Evolutionary conservation across 2,113 vertebrate species (phyloP).

Genomic region (Equus quagga): DNA sequence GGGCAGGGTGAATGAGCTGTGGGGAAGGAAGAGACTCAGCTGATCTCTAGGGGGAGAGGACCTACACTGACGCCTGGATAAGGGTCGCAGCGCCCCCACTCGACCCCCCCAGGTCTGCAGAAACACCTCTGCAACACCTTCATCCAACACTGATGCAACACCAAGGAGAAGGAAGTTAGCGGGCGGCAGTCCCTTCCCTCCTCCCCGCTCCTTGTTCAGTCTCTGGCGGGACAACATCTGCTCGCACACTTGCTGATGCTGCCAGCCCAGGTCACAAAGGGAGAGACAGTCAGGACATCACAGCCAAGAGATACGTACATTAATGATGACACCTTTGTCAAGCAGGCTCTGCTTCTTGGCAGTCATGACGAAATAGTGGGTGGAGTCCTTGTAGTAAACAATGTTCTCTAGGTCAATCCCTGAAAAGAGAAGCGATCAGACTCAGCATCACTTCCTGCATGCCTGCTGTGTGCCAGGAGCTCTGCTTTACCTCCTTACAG

Average conservation of each 20-base stretch:
- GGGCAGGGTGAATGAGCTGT: background rate
- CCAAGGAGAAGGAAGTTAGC: background rate
- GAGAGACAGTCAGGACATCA: background rate
- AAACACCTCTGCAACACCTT: background rate
- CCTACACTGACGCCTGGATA: background rate
- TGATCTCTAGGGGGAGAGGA: background rate
- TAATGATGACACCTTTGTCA: constrained; percentile 97
- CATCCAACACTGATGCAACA: rapidly evolving
- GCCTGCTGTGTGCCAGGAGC: background rate
- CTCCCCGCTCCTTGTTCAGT: background rate
- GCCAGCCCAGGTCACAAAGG: background rate
- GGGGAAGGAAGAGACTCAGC: background rate
- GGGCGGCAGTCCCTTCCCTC: rapidly evolving
- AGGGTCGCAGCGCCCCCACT: background rate
- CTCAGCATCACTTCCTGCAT: background rate
- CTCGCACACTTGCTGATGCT: background rate
- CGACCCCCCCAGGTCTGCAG: background rate
- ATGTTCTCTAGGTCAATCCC: constrained; percentile 99
- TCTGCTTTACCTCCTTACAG: background rate
- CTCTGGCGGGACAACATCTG: background rate
- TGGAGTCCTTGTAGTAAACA: constrained; percentile 98
- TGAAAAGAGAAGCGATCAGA: constrained; percentile 82
- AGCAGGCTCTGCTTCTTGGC: constrained; percentile 98
- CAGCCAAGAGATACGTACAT: constrained; percentile 87
- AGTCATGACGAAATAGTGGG: constrained; percentile 99